Conservation (phyloP, 2,113 vertebrate genomes). For the Oxygymnocypris stewartii region DNA sequence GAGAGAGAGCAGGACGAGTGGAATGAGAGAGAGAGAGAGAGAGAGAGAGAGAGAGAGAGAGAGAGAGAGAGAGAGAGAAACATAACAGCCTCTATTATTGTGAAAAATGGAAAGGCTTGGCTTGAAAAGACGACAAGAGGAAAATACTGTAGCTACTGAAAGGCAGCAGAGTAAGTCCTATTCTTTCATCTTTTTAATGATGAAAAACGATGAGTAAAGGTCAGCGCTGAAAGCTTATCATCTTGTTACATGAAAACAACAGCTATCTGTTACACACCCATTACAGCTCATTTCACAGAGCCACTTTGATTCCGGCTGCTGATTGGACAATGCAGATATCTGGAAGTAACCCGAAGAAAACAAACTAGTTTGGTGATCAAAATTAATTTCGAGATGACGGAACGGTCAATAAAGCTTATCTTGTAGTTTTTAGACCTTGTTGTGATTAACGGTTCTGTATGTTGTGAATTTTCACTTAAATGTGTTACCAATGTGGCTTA, state of each 20-base stretch:
- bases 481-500: not conserved
- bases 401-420: not conserved
- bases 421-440: not conserved
- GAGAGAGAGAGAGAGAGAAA: not conserved
- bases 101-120: slow-evolving; percentile 14
- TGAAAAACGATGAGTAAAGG: slow-evolving; percentile 30
- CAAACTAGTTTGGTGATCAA: not conserved
- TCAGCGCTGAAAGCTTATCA: slow-evolving; percentile 33
- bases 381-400: not conserved
- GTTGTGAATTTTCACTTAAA: not conserved
- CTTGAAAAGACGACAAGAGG: slow-evolving; percentile 13
- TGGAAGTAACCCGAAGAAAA: not conserved
- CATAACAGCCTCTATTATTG: slow-evolving; percentile 5
- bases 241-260: slow-evolving; percentile 21
- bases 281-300: not conserved
- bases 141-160: not conserved
- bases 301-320: slow-evolving; percentile 16
- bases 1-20: too few relatives aligned
- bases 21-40: not conserved
- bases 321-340: slow-evolving; percentile 6
- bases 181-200: slow-evolving; percentile 42
- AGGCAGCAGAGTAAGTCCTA: slow-evolving; percentile 3
- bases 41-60: not conserved
- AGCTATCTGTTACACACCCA: slow-evolving; percentile 14
- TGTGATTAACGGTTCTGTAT: not conserved